phyloP scores from a whole-genome alignment of 2,888 invertebrate species.

The Rutpela maculata region DNA sequence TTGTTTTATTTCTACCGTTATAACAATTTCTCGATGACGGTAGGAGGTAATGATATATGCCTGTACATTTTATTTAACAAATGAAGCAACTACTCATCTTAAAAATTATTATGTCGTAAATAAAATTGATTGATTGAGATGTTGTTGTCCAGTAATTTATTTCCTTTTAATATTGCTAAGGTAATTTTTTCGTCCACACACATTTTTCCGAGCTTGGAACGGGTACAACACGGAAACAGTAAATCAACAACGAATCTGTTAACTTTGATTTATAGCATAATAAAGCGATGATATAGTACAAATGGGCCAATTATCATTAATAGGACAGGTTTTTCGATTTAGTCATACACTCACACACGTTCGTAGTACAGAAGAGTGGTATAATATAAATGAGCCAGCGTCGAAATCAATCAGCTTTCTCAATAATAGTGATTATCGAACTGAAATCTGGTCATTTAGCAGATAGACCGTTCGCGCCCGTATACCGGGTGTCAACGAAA shows the following conservation, averaged over 20 bases:
- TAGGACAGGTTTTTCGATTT: slow-evolving; percentile 60
- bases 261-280: slow-evolving; percentile 62
- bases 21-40: too few species aligned
- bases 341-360: slow-evolving; percentile 41
- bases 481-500: too few species aligned
- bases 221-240: not conserved
- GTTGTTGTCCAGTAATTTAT: not conserved
- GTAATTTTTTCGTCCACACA: not conserved
- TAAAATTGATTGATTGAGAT: not conserved
- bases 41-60: too few species aligned
- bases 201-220: not conserved
- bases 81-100: not conserved
- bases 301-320: slow-evolving; percentile 63
- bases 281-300: slow-evolving; percentile 61
- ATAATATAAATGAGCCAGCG: slow-evolving; percentile 35
- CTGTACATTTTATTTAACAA: slow-evolving; percentile 6
- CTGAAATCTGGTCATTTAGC: slow-evolving; percentile 57
- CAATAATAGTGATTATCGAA: slow-evolving; percentile 63
- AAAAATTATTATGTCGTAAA: not conserved
- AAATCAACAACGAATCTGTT: slow-evolving; percentile 20
- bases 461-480: slow-evolving; percentile 45
- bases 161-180: not conserved
- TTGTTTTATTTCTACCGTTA: too few species aligned
- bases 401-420: slow-evolving; percentile 60
- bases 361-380: slow-evolving; percentile 33